Percentiles rank a stretch among this genome's conserved stretches.
These are phyloP conservation scores for Strongylocentrotus purpuratus DNA, from an alignment of 35 echinoderm and acorn worm genomes.

Conservation along the genomic window DNA sequence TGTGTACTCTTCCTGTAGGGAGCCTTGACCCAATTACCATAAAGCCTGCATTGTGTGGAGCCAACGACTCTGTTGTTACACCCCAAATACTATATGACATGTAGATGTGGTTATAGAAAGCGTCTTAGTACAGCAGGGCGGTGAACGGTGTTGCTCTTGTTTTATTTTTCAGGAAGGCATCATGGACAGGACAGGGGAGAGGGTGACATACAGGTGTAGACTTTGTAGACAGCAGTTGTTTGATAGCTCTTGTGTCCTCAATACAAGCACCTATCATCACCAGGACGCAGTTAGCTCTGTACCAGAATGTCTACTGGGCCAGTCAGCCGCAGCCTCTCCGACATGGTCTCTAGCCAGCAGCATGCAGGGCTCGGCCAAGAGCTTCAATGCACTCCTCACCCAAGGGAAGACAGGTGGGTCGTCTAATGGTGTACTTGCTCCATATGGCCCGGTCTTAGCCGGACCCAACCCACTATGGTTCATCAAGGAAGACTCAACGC, in stretches of 20 bases:
- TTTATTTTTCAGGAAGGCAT: not conserved
- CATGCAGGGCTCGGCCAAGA: not conserved
- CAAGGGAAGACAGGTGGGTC: not conserved
- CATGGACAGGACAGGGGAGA: constrained; percentile 34
- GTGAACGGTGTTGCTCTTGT: not conserved
- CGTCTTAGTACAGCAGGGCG: not conserved
- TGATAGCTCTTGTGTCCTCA: constrained; percentile 33
- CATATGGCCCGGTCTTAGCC: not conserved
- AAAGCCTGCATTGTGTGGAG: not conserved
- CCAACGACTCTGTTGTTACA: not conserved
- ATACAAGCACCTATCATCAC: not conserved
- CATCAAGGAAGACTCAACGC: constrained; percentile 56
- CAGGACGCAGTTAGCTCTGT: not conserved
- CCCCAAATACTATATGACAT: not conserved
- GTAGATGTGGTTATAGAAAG: not conserved
- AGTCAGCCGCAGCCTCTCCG: not conserved
- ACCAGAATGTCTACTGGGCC: not conserved
- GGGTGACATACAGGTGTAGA: constrained; percentile 20
- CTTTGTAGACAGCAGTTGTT: constrained; percentile 42
- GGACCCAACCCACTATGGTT: constrained; percentile 45
- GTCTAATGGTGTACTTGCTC: not conserved
- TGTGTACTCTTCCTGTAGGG: not conserved
- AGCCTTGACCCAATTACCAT: not conserved
- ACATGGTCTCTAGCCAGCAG: not conserved
- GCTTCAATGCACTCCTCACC: not conserved